Evolutionary conservation across 1,140 invertebrate genomes (phyloP).

Genomic region (Bombus cullumanus): DNA sequence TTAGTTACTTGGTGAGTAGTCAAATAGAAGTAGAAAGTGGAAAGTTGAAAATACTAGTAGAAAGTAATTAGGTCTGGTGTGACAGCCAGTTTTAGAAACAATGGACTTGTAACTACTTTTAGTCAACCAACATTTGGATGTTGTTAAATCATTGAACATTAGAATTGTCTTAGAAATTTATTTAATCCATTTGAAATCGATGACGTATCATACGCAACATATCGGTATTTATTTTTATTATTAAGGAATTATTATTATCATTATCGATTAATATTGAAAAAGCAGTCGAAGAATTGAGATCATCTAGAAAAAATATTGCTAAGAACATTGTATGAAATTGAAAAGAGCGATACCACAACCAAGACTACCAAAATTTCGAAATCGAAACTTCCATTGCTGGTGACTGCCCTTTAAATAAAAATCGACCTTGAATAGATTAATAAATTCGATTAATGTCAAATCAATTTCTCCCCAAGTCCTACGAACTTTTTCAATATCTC

Average conservation of each 20-base stretch:
- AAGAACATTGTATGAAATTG: background rate
- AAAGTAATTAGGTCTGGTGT: constrained; percentile 9
- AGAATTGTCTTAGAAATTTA: background rate
- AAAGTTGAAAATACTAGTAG: background rate
- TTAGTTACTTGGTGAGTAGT: background rate
- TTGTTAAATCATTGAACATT: background rate
- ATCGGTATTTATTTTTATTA: background rate
- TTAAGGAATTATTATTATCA: background rate
- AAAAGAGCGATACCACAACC: background rate
- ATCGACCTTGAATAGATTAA: background rate
- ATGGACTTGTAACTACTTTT: background rate
- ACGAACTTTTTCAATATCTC: background rate
- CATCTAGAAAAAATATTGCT: background rate
- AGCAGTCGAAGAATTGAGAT: no score
- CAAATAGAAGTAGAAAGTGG: background rate
- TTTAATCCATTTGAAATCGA: background rate
- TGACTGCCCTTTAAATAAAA: background rate
- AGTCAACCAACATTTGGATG: background rate
- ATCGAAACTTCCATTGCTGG: no score
- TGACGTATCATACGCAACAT: no score
- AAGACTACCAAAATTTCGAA: background rate
- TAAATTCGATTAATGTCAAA: background rate
- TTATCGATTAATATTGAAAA: background rate
- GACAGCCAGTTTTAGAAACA: background rate
- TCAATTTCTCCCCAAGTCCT: background rate